These are phyloP conservation scores for Bergia puertoricense DNA, from an alignment of 92 coral and sea anemone species.

Conservation along the genomic window DNA sequence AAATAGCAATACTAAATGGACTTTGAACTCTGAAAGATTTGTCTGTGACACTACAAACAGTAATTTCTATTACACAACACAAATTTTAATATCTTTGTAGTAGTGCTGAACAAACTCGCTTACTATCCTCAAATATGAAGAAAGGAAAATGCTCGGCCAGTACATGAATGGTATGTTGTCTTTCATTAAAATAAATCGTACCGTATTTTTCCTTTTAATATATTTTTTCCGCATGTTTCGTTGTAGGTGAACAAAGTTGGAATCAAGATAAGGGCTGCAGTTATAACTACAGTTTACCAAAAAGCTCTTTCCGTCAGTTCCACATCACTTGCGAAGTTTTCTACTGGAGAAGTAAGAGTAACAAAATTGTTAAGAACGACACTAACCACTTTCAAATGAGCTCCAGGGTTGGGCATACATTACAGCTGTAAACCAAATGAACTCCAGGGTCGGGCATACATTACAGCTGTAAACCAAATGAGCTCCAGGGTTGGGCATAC, in stretches of 20 bases:
- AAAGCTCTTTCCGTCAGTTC: constrained; percentile 84
- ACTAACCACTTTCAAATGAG: not conserved
- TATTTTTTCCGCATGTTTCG: not conserved
- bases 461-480: not conserved
- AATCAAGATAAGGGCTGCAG: constrained; percentile 88
- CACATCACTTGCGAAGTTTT: constrained; percentile 73
- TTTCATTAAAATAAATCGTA: not conserved
- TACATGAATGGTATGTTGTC: no score
- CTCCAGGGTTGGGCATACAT: not conserved
- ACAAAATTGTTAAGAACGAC: not conserved
- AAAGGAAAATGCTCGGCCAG: no score
- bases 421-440: not conserved
- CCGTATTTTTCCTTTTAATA: not conserved
- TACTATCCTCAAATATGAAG: no score
- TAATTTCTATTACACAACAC: no score
- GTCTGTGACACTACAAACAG: no score
- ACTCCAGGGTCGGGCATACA: not conserved
- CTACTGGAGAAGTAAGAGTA: constrained; percentile 90
- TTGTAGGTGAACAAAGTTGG: constrained; percentile 93
- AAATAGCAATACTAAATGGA: no score
- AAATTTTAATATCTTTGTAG: no score
- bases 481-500: not conserved
- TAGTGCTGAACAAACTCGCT: no score
- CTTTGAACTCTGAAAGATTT: no score
- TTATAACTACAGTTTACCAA: constrained; percentile 88